Percentiles rank a stretch among this genome's conserved stretches.
phyloP scores from a whole-genome alignment of 2,797 vertebrate genomes.

The Pteronotus mesoamericanus region DNA sequence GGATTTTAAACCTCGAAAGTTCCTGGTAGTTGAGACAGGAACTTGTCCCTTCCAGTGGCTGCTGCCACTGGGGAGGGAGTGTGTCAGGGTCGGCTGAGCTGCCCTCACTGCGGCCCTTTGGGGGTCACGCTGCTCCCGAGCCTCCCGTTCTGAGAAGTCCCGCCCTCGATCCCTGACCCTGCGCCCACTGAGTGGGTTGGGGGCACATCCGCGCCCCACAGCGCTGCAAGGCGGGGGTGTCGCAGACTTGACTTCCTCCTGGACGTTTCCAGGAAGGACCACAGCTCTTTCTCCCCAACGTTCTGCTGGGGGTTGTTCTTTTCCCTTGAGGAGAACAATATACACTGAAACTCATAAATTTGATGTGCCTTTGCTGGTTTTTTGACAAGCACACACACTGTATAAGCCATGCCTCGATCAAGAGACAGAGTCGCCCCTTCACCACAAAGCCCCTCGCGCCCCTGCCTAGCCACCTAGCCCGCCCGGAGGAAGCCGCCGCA shows the following conservation, averaged over 20 bases:
- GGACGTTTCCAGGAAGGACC: background rate
- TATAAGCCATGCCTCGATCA: background rate
- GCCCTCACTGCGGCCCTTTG: rapidly evolving
- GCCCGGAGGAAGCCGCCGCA: rapidly evolving
- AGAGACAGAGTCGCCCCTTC: too few species aligned
- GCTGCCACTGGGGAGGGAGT: background rate
- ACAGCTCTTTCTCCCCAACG: background rate
- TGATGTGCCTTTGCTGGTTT: background rate
- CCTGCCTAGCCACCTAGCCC: background rate
- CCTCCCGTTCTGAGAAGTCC: background rate
- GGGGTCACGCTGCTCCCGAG: rapidly evolving
- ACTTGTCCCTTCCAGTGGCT: background rate
- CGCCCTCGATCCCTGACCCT: background rate
- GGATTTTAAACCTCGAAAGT: background rate
- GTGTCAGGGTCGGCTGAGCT: rapidly evolving
- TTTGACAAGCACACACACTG: background rate
- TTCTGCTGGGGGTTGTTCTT: background rate
- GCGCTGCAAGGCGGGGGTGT: rapidly evolving
- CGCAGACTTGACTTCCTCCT: too few species aligned
- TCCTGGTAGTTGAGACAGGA: background rate
- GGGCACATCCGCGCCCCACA: rapidly evolving
- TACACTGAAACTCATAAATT: background rate
- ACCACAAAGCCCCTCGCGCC: rapidly evolving
- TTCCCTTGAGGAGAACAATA: background rate
- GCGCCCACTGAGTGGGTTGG: rapidly evolving